Percentiles rank a stretch among this genome's conserved stretches.
Conservation (phyloP, 2,113 vertebrate species). For the Malurus cyaneus region DNA sequence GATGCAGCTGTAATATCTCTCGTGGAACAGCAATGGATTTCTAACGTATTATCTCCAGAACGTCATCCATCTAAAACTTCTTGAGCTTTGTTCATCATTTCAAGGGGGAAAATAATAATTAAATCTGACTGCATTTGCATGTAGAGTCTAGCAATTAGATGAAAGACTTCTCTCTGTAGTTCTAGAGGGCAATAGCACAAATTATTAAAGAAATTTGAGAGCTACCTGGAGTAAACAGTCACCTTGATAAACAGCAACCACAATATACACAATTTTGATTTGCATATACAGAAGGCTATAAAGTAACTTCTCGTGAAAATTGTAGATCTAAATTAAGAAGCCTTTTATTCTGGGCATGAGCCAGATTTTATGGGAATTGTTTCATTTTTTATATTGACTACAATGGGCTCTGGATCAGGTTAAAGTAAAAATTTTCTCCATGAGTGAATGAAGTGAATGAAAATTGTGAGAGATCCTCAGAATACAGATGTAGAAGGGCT, state of each 20-base stretch:
- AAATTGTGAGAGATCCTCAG: fast-evolving
- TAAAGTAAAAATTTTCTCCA: not conserved
- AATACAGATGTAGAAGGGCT: not conserved
- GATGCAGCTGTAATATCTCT: not conserved
- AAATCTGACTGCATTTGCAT: conserved; percentile 57
- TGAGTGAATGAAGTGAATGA: not conserved
- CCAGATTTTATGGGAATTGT: not conserved
- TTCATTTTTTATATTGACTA: not conserved
- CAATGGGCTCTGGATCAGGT: not conserved
- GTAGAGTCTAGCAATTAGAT: conserved; percentile 32
- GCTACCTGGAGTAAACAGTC: conserved; percentile 17
- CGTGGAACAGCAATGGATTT: not conserved
- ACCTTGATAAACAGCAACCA: not conserved
- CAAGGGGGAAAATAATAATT: conserved; percentile 44
- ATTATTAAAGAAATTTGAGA: conserved; percentile 52
- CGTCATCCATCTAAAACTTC: conserved; percentile 32
- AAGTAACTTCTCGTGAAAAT: not conserved
- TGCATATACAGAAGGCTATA: not conserved
- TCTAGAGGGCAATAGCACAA: conserved; percentile 30
- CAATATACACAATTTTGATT: conserved; percentile 22
- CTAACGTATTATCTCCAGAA: conserved; percentile 15
- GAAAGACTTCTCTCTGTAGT: conserved; percentile 17
- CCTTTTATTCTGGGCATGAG: not conserved
- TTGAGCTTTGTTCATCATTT: conserved; percentile 33
- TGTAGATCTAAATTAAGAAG: not conserved